phyloP scores from a whole-genome alignment of 2,797 vertebrate species.

The Acanthurus tractus region DNA sequence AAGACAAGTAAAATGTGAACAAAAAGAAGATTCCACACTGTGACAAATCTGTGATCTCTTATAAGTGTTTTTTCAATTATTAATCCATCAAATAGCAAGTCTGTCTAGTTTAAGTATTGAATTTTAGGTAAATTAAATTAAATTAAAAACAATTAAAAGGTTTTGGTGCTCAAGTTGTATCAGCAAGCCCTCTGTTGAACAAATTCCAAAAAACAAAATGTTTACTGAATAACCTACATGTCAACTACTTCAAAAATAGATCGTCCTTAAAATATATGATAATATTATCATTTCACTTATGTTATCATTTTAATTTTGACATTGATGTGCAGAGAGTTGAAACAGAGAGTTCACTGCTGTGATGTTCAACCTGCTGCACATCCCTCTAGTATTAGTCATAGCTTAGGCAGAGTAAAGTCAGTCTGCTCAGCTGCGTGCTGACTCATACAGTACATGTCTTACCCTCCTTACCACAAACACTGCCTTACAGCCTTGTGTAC shows the following conservation, averaged over 20 bases:
- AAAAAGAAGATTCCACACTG: neutral
- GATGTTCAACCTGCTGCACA: neutral
- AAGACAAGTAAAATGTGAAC: no score
- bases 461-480: constrained; percentile 12
- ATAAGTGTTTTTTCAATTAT: no score
- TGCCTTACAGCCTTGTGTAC: constrained; percentile 14
- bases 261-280: no score
- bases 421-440: constrained; percentile 1
- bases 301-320: neutral
- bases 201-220: no score
- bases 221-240: neutral
- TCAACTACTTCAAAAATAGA: neutral
- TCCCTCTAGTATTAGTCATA: neutral
- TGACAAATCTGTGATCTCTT: no score
- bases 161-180: neutral
- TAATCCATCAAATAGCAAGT: no score
- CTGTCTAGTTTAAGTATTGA: no score
- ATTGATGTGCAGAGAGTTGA: no score
- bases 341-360: neutral
- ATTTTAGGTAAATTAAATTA: no score
- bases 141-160: no score
- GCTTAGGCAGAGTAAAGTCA: constrained; percentile 8
- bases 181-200: neutral
- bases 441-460: neutral
- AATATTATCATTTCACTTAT: neutral